Percentiles rank a stretch among this genome's conserved stretches.
Evolutionary conservation across 2,888 invertebrate genomes (phyloP).

Genomic region (Eucera pruinosa): DNA sequence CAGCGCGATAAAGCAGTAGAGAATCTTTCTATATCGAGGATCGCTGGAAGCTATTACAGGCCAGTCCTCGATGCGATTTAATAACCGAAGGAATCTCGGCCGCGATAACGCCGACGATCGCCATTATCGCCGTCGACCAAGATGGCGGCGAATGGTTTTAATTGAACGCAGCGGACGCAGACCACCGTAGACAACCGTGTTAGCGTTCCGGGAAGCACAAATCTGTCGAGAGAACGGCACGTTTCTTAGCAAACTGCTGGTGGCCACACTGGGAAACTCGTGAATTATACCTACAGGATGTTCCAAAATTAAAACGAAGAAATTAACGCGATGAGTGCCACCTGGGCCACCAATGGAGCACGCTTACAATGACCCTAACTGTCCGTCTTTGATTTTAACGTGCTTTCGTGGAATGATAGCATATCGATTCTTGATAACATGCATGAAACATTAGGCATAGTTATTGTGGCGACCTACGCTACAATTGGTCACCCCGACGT

Average conservation of each 20-base stretch:
- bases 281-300: background rate
- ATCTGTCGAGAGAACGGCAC: slow-evolving; percentile 72
- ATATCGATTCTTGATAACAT: too few relatives aligned
- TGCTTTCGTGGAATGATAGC: too few relatives aligned
- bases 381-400: too few relatives aligned
- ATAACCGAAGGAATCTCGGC: slow-evolving; percentile 6
- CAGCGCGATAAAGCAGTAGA: slow-evolving; percentile 6
- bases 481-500: too few relatives aligned
- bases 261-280: slow-evolving; percentile 13
- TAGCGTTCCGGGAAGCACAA: slow-evolving; percentile 77
- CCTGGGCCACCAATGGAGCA: too few relatives aligned
- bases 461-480: too few relatives aligned
- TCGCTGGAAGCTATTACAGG: background rate
- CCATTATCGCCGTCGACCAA: slow-evolving; percentile 66
- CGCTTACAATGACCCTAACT: too few relatives aligned
- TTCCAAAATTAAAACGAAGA: background rate
- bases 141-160: slow-evolving; percentile 75
- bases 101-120: slow-evolving; percentile 56
- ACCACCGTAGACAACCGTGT: slow-evolving; percentile 66
- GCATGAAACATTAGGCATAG: too few relatives aligned
- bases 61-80: slow-evolving; percentile 6
- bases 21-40: slow-evolving; percentile 5
- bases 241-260: slow-evolving; percentile 30
- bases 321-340: too few relatives aligned
- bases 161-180: slow-evolving; percentile 71